phyloP scores from a whole-genome alignment of 2,113 vertebrate genomes.

The Neodontobutis hainanensis region DNA sequence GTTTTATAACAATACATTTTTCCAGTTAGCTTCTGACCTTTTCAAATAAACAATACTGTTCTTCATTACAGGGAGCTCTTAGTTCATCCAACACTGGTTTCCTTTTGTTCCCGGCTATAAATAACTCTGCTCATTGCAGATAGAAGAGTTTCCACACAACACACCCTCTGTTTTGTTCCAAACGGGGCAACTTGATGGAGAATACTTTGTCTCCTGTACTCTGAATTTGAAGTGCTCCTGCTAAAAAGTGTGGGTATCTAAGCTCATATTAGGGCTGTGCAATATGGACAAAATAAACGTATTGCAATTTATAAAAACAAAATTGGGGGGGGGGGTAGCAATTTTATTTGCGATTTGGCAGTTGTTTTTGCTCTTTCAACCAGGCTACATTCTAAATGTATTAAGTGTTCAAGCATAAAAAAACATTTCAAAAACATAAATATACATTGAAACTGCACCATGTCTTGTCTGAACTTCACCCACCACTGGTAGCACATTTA shows the following conservation, averaged over 20 bases:
- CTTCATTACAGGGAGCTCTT: slow-evolving; percentile 24
- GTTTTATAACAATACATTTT: slow-evolving; percentile 22
- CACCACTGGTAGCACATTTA: too few relatives aligned
- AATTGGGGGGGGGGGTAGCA: too few relatives aligned
- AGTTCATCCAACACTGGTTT: slow-evolving; percentile 46
- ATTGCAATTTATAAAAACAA: too few relatives aligned
- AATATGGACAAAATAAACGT: too few relatives aligned
- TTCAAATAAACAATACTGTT: slow-evolving; percentile 43
- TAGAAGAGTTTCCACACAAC: slow-evolving; percentile 42
- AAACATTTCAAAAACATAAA: too few relatives aligned
- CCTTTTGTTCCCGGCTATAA: slow-evolving; percentile 58
- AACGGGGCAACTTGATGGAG: slow-evolving; percentile 4
- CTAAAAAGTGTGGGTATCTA: background rate
- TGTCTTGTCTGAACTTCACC: too few relatives aligned
- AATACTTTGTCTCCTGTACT: slow-evolving; percentile 25
- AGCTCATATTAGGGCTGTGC: background rate
- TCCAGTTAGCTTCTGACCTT: slow-evolving; percentile 26
- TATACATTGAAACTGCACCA: too few relatives aligned
- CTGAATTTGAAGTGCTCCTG: slow-evolving; percentile 9
- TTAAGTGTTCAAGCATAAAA: too few relatives aligned
- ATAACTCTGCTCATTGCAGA: slow-evolving; percentile 52
- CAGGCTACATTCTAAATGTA: too few relatives aligned
- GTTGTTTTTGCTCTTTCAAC: too few relatives aligned
- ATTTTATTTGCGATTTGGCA: too few relatives aligned
- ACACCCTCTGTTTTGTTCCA: slow-evolving; percentile 54